Percentiles rank a stretch among this genome's conserved stretches.
Conservation (phyloP, 2,113 vertebrate genomes). For the Rhizomys pruinosus region DNA sequence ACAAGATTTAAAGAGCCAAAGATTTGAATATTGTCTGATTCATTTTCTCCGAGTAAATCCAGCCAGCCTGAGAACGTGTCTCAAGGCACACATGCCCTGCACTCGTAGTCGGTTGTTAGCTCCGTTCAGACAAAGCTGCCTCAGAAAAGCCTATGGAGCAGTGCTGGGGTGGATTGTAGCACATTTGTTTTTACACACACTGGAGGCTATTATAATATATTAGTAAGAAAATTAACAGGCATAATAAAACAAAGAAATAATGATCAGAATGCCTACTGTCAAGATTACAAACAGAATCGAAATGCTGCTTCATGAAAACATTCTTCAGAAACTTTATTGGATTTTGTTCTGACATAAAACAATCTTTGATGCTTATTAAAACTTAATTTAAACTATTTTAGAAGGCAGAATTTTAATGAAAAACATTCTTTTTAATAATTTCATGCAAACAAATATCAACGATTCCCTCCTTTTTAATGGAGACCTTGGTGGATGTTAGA, state of each 20-base stretch:
- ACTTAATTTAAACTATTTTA: constrained; percentile 64
- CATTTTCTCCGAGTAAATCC: constrained; percentile 75
- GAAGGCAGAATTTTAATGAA: constrained; percentile 65
- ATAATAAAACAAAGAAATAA: constrained; percentile 75
- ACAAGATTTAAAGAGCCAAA: constrained; percentile 42
- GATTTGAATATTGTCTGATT: constrained; percentile 69
- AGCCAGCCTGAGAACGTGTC: constrained; percentile 58
- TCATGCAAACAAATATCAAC: constrained; percentile 56
- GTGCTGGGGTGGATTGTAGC: constrained; percentile 35
- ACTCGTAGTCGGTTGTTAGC: constrained; percentile 47
- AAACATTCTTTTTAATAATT: constrained; percentile 49
- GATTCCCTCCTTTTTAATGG: constrained; percentile 37
- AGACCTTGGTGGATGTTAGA: constrained; percentile 55
- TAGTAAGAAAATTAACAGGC: constrained; percentile 74
- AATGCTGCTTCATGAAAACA: constrained; percentile 56
- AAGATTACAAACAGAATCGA: constrained; percentile 61
- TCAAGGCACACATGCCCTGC: constrained; percentile 40
- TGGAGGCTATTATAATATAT: constrained; percentile 62
- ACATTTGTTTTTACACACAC: constrained; percentile 63
- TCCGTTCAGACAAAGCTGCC: constrained; percentile 52
- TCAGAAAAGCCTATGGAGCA: constrained; percentile 50
- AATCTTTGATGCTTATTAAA: constrained; percentile 71
- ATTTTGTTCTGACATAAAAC: constrained; percentile 73
- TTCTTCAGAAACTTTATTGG: constrained; percentile 64
- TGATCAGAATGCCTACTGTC: constrained; percentile 66